Evolutionary conservation across 2,797 vertebrate genomes (phyloP).

Genomic region (Amazona finschi): DNA sequence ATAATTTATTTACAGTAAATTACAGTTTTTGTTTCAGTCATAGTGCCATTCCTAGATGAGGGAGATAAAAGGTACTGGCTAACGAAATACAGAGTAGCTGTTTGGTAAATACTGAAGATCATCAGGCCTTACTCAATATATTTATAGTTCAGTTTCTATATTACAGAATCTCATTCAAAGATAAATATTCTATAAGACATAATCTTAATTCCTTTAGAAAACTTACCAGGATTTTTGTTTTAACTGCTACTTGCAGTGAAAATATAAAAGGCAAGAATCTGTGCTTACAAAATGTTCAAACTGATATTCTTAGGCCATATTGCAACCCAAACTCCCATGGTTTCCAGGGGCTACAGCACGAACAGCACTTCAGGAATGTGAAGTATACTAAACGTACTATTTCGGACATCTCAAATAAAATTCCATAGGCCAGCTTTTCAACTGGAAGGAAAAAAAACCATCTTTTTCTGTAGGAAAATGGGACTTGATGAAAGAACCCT

Average conservation of each 20-base stretch:
- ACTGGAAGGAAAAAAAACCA: background rate
- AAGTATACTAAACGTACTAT: background rate
- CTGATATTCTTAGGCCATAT: background rate
- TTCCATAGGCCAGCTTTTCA: background rate
- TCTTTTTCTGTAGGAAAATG: background rate
- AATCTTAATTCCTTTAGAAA: background rate
- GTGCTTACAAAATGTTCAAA: background rate
- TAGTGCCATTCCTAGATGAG: background rate
- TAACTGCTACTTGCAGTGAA: background rate
- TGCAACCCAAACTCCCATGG: background rate
- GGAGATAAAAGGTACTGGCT: background rate
- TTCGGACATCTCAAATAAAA: conserved; percentile 24
- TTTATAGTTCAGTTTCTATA: background rate
- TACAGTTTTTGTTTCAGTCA: background rate
- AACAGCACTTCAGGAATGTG: conserved; percentile 9
- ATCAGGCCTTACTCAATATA: background rate
- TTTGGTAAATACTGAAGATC: background rate
- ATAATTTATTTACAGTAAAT: background rate
- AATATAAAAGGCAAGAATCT: background rate
- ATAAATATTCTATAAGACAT: background rate
- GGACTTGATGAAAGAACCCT: background rate
- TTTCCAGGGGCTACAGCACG: conserved; percentile 14
- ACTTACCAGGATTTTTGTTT: background rate
- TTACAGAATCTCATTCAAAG: background rate
- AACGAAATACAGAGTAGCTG: background rate